Conservation (phyloP, 2,888 invertebrate species). For the Lysandra coridon region DNA sequence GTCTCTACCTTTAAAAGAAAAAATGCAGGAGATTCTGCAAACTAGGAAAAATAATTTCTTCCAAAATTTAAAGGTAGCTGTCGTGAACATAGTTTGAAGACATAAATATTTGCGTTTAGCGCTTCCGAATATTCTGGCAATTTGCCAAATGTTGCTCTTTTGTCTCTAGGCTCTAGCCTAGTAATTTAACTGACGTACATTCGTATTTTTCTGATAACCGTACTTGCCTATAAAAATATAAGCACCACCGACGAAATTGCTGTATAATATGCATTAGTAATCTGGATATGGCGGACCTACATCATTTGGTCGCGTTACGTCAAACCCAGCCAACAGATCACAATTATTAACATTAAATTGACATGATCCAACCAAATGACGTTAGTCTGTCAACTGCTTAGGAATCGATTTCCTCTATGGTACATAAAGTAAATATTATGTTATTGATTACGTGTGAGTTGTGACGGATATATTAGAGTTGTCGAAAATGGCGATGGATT, state of each 20-base stretch:
- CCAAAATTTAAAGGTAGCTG: constrained; percentile 35
- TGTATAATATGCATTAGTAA: too few species aligned
- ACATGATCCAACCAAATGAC: too few species aligned
- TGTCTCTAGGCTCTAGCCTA: constrained; percentile 44
- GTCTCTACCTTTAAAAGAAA: background rate
- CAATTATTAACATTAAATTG: too few species aligned
- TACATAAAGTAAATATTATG: background rate
- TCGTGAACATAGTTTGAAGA: constrained; percentile 34
- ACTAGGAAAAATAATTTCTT: background rate
- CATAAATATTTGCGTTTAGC: constrained; percentile 38
- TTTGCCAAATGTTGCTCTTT: constrained; percentile 53
- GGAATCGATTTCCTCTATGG: too few species aligned
- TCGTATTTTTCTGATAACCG: background rate
- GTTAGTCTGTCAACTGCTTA: too few species aligned
- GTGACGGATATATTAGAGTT: constrained; percentile 46
- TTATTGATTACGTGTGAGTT: background rate
- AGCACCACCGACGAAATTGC: background rate
- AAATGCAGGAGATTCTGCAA: background rate
- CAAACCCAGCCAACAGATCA: too few species aligned
- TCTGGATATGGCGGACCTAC: background rate
- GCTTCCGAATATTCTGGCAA: constrained; percentile 46
- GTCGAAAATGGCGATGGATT: constrained; percentile 45
- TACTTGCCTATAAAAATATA: too few species aligned
- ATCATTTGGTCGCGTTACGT: too few species aligned
- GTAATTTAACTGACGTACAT: constrained; percentile 36